A percentile compares a stretch with the other conserved stretches of the same genome.
Conservation (phyloP, 1,140 invertebrate genomes). For the Grapholita molesta region DNA sequence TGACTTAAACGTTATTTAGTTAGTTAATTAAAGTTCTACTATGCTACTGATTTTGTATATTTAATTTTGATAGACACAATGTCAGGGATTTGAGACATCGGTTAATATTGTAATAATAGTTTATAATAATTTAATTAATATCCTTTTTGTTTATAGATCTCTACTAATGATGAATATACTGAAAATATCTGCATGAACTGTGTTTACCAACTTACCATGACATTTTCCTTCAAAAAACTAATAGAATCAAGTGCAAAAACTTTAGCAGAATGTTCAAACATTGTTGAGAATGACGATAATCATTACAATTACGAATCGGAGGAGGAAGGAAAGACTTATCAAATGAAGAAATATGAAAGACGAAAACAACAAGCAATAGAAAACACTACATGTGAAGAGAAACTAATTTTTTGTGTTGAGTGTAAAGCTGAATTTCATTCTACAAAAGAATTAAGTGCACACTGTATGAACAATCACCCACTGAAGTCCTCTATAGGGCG, state of each 20-base stretch:
- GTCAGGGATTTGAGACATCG: too few species aligned
- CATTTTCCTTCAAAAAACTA: conserved; percentile 69
- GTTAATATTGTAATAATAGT: conserved; percentile 10
- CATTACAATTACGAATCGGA: conserved; percentile 51
- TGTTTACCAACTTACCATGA: conserved; percentile 65
- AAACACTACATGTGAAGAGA: conserved; percentile 27
- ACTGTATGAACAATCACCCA: conserved; percentile 55
- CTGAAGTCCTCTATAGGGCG: conserved; percentile 51
- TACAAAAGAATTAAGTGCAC: conserved; percentile 48
- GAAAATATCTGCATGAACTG: conserved; percentile 67
- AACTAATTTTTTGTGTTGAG: conserved; percentile 60
- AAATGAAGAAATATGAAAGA: conserved; percentile 21
- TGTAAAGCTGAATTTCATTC: conserved; percentile 60
- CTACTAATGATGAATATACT: conserved; percentile 44
- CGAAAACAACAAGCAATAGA: conserved; percentile 22
- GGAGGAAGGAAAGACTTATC: conserved; percentile 34
- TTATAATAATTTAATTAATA: neutral
- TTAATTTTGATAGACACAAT: too few species aligned
- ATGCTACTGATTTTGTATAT: too few species aligned
- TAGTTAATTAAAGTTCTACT: too few species aligned
- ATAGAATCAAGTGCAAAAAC: conserved; percentile 60
- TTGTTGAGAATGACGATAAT: conserved; percentile 44
- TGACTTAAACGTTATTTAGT: neutral
- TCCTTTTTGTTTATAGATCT: conserved; percentile 44
- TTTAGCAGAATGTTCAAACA: conserved; percentile 37